A percentile compares a stretch with the other conserved stretches of the same genome.
phyloP scores from a whole-genome alignment of 2,888 invertebrate genomes.

The Catocala sponsa region DNA sequence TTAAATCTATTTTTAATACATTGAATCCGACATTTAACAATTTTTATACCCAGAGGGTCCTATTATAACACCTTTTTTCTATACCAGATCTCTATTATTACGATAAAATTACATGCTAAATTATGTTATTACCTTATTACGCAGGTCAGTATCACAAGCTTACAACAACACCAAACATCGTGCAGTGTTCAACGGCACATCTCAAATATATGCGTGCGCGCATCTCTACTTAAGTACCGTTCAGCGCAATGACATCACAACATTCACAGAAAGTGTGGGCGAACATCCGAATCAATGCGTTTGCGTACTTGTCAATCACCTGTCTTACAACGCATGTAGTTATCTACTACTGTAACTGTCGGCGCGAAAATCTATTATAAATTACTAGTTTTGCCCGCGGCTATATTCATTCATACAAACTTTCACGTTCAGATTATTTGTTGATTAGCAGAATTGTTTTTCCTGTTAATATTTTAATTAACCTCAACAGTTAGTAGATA shows the following conservation, averaged over 20 bases:
- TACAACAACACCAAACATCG: conserved; percentile 21
- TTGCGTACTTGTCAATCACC: conserved; percentile 58
- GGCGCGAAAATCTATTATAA: conserved; percentile 3
- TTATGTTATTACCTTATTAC: conserved; percentile 12
- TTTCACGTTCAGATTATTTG: not conserved
- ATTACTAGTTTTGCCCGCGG: not conserved
- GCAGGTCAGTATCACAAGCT: conserved; percentile 33
- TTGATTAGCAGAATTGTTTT: not conserved
- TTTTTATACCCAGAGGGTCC: too few relatives aligned
- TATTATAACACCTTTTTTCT: not conserved
- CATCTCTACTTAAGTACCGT: conserved; percentile 54
- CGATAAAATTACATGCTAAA: not conserved
- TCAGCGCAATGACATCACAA: conserved; percentile 54
- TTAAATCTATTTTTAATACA: too few relatives aligned
- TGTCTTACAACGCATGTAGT: conserved; percentile 25
- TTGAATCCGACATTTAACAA: too few relatives aligned
- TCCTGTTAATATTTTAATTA: too few relatives aligned
- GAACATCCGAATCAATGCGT: conserved; percentile 34
- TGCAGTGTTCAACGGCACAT: conserved; percentile 38
- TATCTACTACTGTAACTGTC: conserved; percentile 31
- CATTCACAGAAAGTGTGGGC: conserved; percentile 33
- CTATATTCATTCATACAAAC: not conserved
- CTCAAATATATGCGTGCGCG: conserved; percentile 33
- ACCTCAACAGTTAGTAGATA: not conserved
- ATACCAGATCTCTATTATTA: not conserved